Evolutionary conservation across 2,888 invertebrate genomes (phyloP).

Genomic region (Augiades crinisus): DNA sequence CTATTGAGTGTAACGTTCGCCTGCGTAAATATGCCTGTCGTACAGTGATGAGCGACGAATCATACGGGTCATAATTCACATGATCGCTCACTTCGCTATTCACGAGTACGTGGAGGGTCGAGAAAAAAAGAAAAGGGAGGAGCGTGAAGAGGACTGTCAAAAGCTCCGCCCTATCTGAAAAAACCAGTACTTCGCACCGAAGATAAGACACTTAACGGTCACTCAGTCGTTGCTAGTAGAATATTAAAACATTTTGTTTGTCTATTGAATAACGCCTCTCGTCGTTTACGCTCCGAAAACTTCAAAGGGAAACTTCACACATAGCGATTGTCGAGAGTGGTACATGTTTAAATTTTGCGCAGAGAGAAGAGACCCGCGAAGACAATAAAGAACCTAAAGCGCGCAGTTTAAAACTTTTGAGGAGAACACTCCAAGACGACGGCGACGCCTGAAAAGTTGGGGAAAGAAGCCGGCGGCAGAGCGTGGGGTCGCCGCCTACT

Average conservation of each 20-base stretch:
- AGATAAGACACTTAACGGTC: constrained; percentile 66
- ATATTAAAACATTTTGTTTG: constrained; percentile 56
- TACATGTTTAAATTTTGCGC: constrained; percentile 62
- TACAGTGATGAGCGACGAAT: constrained; percentile 51
- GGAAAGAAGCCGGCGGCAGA: constrained; percentile 57
- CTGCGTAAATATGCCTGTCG: constrained; percentile 18
- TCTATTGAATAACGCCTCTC: constrained; percentile 44
- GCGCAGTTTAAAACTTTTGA: constrained; percentile 73
- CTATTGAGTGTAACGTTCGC: constrained; percentile 7
- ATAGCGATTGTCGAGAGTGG: constrained; percentile 50
- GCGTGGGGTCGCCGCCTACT: constrained; percentile 50
- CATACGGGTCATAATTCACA: constrained; percentile 58
- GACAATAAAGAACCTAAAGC: constrained; percentile 76
- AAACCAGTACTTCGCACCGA: constrained; percentile 68
- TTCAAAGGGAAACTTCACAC: constrained; percentile 51
- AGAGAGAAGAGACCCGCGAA: constrained; percentile 56
- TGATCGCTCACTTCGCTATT: constrained; percentile 57
- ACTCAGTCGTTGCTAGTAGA: constrained; percentile 62
- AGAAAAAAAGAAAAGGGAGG: constrained; percentile 70
- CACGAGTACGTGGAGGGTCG: constrained; percentile 59
- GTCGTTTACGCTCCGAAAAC: constrained; percentile 43
- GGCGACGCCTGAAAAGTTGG: constrained; percentile 63
- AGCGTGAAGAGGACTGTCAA: constrained; percentile 64
- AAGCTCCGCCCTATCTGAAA: constrained; percentile 67
- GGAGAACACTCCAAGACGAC: constrained; percentile 55